Base-by-base conservation (phyloP, 1,140 invertebrate genomes). In the Nomia melanderi region DNA sequence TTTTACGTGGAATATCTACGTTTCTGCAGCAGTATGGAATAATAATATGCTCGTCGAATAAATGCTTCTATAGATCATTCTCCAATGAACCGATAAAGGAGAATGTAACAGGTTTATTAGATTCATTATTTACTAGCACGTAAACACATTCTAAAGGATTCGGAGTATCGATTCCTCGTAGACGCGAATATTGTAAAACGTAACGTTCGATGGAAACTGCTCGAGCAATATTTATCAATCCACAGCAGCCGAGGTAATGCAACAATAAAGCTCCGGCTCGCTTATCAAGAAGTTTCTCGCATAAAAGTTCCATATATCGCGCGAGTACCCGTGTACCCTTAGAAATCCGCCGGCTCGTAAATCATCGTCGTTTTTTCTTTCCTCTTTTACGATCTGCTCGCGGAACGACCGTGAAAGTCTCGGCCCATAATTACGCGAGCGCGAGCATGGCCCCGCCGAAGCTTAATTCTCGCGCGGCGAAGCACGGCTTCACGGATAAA, bases 361-460 rank as follows among this genome's bases (percentile, higher is more conserved):
- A 62, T 62, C 33, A 36, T 44, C 41, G 41, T 14, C 3, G 12
- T 17, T 17, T 4, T 17, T 17, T 17, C 9, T n/a, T 0, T 7
- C 20, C n/a, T 9, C 1, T 62, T 62, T 41, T 23, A 41, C 31
- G 33, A 41, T 25, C 11, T 33, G 41, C 8, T 7, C n/a, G 33
- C 33, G 33, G 50, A 69, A 23, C 33, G 17, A 29, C 31, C 41
- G 27, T 50, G 47, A 47, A 63, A 63, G 9, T 29, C 47, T n/a
- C 25, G 25, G 2, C 11, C 14, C 27, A 23, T 65, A 73, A 73
- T 73, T 65, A 73, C 20, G 60, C 60, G 29, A 73, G 54, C n/a
- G 14, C n/a, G 39, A 0, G 6, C 12, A 9, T 11, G 14, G 20
- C 20, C 25, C 14, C 20, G 25, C 12, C 27, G 27, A 4, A 29